A percentile compares a stretch with the other conserved stretches of the same genome.
These are phyloP conservation scores for Cheilosia impressa DNA, from an alignment of 2,888 invertebrate species.

Conservation along the genomic window DNA sequence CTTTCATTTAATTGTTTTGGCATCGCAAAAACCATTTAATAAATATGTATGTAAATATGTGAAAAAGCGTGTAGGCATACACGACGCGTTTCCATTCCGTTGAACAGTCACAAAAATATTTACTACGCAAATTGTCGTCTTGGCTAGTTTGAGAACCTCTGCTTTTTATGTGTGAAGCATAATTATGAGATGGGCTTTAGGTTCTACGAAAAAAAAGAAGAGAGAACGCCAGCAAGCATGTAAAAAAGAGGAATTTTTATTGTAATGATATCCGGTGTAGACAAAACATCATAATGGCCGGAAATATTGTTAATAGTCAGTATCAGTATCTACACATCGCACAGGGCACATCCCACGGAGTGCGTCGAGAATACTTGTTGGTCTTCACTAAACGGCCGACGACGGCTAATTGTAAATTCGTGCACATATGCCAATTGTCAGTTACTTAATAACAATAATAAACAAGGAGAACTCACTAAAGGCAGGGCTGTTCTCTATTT, in stretches of 20 bases:
- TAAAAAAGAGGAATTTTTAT: neutral
- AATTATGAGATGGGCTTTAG: no score
- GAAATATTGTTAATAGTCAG: slow-evolving; percentile 17
- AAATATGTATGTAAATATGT: neutral
- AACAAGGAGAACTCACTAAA: slow-evolving; percentile 9
- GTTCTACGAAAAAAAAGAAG: no score
- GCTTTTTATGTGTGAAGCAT: neutral
- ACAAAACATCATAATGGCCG: slow-evolving; percentile 33
- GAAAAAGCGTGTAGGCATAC: neutral
- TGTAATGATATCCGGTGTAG: neutral
- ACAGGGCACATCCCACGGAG: no score
- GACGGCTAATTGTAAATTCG: slow-evolving; percentile 40
- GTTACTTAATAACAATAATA: slow-evolving; percentile 39
- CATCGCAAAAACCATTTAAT: slow-evolving; percentile 28
- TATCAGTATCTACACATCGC: no score
- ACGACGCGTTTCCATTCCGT: slow-evolving; percentile 1
- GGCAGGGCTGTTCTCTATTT: slow-evolving; percentile 6
- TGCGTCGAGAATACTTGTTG: no score
- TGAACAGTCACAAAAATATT: slow-evolving; percentile 9
- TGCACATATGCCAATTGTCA: slow-evolving; percentile 33
- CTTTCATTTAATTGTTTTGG: slow-evolving; percentile 4
- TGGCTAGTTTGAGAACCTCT: slow-evolving; percentile 11
- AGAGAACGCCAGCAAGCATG: no score
- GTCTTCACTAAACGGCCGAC: neutral
- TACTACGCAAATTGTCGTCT: neutral